phyloP scores from a whole-genome alignment of 2,113 vertebrate genomes.

The Parotia lawesii region DNA sequence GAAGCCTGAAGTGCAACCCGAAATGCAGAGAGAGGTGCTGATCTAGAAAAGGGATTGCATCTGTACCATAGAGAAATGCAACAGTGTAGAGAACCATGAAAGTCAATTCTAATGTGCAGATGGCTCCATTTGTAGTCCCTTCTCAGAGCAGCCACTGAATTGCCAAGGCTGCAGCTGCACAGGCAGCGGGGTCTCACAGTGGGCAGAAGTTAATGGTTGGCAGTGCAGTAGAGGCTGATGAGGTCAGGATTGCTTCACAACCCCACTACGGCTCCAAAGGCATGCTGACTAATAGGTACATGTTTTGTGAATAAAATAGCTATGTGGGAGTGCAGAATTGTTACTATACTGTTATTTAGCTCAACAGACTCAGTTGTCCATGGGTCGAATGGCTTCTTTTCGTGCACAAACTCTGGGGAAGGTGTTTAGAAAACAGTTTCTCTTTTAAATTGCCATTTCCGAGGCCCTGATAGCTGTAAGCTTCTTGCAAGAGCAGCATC shows the following conservation, averaged over 20 bases:
- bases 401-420: background rate
- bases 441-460: background rate
- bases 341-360: background rate
- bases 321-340: background rate
- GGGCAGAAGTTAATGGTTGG: background rate
- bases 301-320: background rate
- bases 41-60: background rate
- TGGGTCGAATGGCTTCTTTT: background rate
- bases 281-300: background rate
- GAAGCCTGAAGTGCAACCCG: background rate
- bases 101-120: background rate
- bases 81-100: background rate
- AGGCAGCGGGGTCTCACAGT: background rate
- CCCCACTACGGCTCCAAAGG: background rate
- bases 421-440: background rate
- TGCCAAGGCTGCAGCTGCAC: background rate
- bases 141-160: background rate
- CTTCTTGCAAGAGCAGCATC: background rate
- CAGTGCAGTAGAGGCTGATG: background rate
- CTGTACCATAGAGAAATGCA: background rate
- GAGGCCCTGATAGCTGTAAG: background rate
- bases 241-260: background rate
- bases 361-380: background rate
- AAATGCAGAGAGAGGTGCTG: background rate
- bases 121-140: background rate